phyloP scores from a whole-genome alignment of 2,113 vertebrate genomes.

The Phylloscopus trochiloides region DNA sequence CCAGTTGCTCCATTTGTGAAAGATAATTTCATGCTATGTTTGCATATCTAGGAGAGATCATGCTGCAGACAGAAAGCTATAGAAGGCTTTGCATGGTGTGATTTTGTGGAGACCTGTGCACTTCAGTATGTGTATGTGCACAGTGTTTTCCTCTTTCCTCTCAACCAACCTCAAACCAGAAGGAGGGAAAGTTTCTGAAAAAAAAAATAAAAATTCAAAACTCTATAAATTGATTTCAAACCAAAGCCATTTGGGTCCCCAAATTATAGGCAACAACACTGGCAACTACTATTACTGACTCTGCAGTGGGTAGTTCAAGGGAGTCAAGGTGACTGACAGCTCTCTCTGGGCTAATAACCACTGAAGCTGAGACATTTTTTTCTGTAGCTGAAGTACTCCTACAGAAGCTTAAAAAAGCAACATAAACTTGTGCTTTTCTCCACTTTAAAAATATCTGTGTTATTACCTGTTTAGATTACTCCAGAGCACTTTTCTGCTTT shows the following conservation, averaged over 20 bases:
- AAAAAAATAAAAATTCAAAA: neutral
- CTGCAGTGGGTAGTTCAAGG: neutral
- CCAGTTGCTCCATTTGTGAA: neutral
- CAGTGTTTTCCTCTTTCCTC: neutral
- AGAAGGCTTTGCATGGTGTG: rapidly evolving
- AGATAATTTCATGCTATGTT: neutral
- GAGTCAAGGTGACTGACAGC: neutral
- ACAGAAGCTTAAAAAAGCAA: neutral
- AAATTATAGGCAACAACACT: neutral
- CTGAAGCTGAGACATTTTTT: neutral
- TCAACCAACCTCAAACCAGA: neutral
- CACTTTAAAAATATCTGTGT: neutral
- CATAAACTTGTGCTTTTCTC: neutral
- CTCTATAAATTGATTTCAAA: neutral
- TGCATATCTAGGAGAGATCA: neutral
- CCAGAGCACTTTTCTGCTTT: neutral
- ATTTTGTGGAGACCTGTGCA: neutral
- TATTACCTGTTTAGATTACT: neutral
- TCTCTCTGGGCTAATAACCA: neutral
- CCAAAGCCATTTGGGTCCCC: neutral
- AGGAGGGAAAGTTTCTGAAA: neutral
- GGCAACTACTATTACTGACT: neutral
- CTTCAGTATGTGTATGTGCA: too few relatives aligned
- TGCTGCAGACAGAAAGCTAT: neutral
- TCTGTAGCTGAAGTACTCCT: neutral